These are phyloP conservation scores for Cheilosia scutellata DNA, from an alignment of 2,888 invertebrate genomes.

Conservation along the genomic window DNA sequence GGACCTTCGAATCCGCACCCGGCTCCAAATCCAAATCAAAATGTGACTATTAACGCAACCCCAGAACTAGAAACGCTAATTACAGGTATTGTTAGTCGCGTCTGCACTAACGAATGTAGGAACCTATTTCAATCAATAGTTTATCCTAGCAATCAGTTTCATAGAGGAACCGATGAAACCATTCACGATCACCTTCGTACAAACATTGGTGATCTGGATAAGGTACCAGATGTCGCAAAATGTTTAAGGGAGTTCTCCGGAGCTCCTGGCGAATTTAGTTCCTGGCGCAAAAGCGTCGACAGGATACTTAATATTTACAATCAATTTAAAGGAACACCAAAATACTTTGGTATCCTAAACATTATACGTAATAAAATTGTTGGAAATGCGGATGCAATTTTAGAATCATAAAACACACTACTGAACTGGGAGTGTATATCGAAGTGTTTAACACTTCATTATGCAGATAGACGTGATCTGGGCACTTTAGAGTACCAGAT, in stretches of 20 bases:
- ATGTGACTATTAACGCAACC: not conserved
- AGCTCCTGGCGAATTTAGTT: not conserved
- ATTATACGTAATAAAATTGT: not conserved
- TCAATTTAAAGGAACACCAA: not conserved
- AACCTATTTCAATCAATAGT: conserved; percentile 12
- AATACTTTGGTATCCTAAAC: not conserved
- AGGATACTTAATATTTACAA: conserved; percentile 35
- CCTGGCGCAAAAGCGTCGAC: conserved; percentile 48
- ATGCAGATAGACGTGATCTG: conserved; percentile 45
- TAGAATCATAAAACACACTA: not conserved
- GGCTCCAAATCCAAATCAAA: not conserved
- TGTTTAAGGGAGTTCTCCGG: not conserved
- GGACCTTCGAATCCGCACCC: no score
- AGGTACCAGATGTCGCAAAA: not conserved
- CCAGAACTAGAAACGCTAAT: not conserved
- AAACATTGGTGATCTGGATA: not conserved
- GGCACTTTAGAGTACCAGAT: conserved; percentile 55
- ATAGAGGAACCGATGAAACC: no score
- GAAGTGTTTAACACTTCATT: conserved; percentile 10
- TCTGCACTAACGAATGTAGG: not conserved
- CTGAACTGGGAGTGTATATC: not conserved
- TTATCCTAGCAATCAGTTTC: not conserved
- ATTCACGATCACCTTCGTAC: not conserved
- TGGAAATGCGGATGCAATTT: not conserved
- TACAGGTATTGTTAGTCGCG: not conserved